phyloP scores from a whole-genome alignment of 1,140 invertebrate genomes.

The Cydia fagiglandana region DNA sequence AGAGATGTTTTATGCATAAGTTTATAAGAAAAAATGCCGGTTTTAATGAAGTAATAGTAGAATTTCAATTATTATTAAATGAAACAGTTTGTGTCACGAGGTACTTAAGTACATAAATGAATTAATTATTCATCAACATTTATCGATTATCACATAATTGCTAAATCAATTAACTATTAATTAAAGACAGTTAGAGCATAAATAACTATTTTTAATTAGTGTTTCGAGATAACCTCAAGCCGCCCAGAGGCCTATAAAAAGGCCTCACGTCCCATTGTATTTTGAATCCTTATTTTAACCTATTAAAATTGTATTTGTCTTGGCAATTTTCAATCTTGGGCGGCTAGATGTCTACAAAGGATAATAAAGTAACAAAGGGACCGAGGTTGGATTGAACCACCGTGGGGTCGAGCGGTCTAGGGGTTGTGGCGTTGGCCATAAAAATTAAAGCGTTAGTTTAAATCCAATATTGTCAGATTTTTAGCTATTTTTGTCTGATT shows the following conservation, averaged over 20 bases:
- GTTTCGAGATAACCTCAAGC: background rate
- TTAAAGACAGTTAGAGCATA: constrained; percentile 11
- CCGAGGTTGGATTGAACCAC: background rate
- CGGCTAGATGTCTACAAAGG: too few species aligned
- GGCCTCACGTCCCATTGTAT: too few species aligned
- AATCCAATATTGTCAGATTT: background rate
- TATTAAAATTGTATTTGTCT: too few species aligned
- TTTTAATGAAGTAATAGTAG: background rate
- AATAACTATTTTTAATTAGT: background rate
- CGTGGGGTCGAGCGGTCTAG: background rate
- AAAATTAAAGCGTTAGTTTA: background rate
- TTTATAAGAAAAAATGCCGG: background rate
- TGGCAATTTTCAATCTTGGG: too few species aligned
- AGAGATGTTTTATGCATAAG: too few species aligned
- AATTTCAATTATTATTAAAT: background rate
- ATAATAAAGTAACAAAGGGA: too few species aligned
- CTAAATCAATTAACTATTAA: constrained; percentile 8
- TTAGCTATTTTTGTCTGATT: too few species aligned
- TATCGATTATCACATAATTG: constrained; percentile 14
- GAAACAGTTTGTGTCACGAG: background rate
- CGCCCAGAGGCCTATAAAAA: too few species aligned
- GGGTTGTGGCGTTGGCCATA: background rate
- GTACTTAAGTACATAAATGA: background rate
- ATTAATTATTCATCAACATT: constrained; percentile 2
- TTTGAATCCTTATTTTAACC: too few species aligned